Base-by-base conservation (phyloP, 2,888 invertebrate genomes). In the Drosophila niveifrons region DNA sequence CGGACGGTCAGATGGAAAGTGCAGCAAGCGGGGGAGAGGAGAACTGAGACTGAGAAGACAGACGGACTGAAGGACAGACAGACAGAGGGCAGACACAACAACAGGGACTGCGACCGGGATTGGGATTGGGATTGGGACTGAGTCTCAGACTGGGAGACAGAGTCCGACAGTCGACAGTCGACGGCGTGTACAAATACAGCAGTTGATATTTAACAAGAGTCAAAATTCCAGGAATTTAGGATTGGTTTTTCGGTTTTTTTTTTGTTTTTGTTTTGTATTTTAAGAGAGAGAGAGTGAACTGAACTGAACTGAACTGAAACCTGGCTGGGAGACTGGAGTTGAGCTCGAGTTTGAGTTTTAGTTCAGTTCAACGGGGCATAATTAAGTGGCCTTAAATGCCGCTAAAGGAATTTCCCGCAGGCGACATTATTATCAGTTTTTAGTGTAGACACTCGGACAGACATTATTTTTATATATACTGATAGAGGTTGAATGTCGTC, bases 151-250 rank as follows among this genome's bases (percentile, higher is more conserved):
- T 41, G 53, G 18, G 9, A 31, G 61, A 23, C 62, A n/a, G 34
- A 48, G 74, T 28, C 65, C 69, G 64, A 67, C 70, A 75, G 70
- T 66, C 75, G 23, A 23, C 23, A 23, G 23, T 23, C 23, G 23
- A 23, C 23, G 73, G 63, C 77, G 65, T 79, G 81, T 80, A 83
- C 82, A 81, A 83, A 82, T 82, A 82, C 82, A 83, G 79, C 83
- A 82, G 77, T 83, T 83, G 80, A 82, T 84, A 82, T 79, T 84
- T 82, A 84, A 83, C 79, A 77, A 83, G 82, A 83, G 77, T 73
- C 81, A 56, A 77, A 89, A 86, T 90, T 90, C 90, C 84, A 71
- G 85, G 90, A 90, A 90, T 90, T 85, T 87, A 82, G 88, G 85
- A 89, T 88, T 87, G 90, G 82, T 86, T 83, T 78, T 78, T 64